phyloP scores from a whole-genome alignment of 1,140 invertebrate species.

The Brevipalpus yothersi region DNA sequence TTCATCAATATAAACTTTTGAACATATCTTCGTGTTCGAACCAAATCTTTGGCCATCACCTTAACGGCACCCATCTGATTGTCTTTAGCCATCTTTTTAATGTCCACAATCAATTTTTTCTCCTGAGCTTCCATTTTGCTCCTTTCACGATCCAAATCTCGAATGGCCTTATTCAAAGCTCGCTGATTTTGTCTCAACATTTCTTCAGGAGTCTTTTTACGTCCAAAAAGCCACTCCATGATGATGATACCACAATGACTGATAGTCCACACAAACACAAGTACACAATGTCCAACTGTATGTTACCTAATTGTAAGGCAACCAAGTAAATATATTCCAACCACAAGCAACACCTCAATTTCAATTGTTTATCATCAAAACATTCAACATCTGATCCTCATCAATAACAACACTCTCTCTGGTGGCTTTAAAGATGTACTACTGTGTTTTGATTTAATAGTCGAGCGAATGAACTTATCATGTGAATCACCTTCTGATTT shows the following conservation, averaged over 20 bases:
- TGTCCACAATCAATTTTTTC: conserved; percentile 93
- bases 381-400: too few relatives aligned
- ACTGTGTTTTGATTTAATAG: too few relatives aligned
- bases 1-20: conserved; percentile 99
- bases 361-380: too few relatives aligned
- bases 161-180: conserved; percentile 93
- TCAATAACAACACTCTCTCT: too few relatives aligned
- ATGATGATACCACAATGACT: not conserved
- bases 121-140: conserved; percentile 94
- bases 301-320: too few relatives aligned
- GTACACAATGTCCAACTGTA: too few relatives aligned
- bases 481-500: too few relatives aligned
- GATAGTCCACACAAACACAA: too few relatives aligned
- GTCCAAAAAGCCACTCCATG: conserved; percentile 92
- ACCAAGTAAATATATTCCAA: too few relatives aligned
- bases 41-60: conserved; percentile 98
- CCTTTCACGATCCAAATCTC: conserved; percentile 81
- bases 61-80: conserved; percentile 99
- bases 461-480: too few relatives aligned
- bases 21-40: conserved; percentile 68
- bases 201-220: conserved; percentile 84
- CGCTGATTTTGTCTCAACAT: conserved; percentile 94
- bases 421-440: too few relatives aligned
- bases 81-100: conserved; percentile 96
- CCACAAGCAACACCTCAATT: too few relatives aligned